phyloP scores from a whole-genome alignment of 2,113 vertebrate species.

The Podiceps cristatus region DNA sequence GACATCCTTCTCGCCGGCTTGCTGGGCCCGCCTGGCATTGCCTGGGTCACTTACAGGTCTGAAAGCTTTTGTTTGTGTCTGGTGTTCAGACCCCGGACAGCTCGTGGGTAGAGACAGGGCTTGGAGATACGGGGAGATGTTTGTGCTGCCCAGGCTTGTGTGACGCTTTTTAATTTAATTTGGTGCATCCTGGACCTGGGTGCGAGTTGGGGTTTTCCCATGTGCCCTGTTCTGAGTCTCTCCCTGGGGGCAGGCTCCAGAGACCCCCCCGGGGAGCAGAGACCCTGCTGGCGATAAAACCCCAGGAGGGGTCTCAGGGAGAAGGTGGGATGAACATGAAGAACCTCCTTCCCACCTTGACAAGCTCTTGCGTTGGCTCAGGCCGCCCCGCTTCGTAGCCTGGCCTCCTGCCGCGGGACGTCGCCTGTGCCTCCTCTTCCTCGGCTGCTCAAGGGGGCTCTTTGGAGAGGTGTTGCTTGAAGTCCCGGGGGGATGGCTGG shows the following conservation, averaged over 20 bases:
- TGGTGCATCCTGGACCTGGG: fast-evolving
- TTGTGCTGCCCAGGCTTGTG: neutral
- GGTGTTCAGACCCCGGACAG: neutral
- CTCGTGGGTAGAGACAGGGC: neutral
- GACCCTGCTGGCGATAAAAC: neutral
- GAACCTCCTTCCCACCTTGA: neutral
- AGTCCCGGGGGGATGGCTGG: neutral
- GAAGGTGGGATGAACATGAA: neutral
- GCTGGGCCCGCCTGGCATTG: neutral
- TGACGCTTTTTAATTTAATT: neutral
- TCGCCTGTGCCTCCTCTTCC: neutral
- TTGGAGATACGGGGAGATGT: neutral
- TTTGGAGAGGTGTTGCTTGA: neutral
- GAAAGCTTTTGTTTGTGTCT: neutral
- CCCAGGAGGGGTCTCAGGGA: neutral
- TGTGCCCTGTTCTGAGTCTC: neutral
- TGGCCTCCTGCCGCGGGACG: neutral
- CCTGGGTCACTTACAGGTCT: neutral
- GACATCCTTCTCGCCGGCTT: neutral
- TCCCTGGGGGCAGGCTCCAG: neutral
- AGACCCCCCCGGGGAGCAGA: neutral
- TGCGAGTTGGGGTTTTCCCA: neutral
- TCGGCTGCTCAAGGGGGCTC: neutral
- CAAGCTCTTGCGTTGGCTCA: neutral
- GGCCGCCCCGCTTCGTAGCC: neutral